Evolutionary conservation across 2,797 vertebrate genomes (phyloP).

Genomic region (Pseudotriccus pelzelni): DNA sequence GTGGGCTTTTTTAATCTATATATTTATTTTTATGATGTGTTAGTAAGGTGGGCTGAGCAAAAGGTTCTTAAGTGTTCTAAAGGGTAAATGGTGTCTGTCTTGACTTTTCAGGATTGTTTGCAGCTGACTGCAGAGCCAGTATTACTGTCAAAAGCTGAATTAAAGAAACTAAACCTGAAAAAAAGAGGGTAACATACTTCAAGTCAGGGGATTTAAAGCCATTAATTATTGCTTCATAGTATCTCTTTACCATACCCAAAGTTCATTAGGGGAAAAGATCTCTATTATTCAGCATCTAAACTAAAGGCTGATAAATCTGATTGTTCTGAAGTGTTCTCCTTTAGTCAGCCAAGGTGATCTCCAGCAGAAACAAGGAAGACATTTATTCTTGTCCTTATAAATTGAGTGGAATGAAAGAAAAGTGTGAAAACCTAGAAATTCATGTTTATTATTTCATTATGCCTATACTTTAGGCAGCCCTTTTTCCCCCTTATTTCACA

Average conservation of each 20-base stretch:
- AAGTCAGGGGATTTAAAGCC: not conserved
- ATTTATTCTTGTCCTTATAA: not conserved
- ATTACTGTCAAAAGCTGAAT: not conserved
- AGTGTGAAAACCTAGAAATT: not conserved
- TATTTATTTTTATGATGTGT: not conserved
- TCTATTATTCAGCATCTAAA: not conserved
- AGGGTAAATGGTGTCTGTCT: not conserved
- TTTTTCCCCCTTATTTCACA: not conserved
- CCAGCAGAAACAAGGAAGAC: not conserved
- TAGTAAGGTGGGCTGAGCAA: not conserved
- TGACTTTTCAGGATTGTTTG: not conserved
- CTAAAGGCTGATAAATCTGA: not conserved
- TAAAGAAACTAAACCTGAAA: not conserved
- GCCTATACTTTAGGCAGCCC: not conserved
- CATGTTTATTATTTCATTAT: not conserved
- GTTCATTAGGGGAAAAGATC: not conserved
- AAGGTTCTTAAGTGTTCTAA: not conserved
- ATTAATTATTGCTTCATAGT: not conserved
- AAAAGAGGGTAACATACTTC: not conserved
- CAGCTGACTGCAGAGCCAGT: not conserved
- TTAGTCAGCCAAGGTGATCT: not conserved
- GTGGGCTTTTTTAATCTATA: not conserved
- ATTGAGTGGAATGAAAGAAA: not conserved
- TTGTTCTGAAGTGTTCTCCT: not conserved
- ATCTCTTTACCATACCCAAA: not conserved